Conservation (phyloP, 2,888 invertebrate genomes). For the Gnatocerus cornutus region DNA sequence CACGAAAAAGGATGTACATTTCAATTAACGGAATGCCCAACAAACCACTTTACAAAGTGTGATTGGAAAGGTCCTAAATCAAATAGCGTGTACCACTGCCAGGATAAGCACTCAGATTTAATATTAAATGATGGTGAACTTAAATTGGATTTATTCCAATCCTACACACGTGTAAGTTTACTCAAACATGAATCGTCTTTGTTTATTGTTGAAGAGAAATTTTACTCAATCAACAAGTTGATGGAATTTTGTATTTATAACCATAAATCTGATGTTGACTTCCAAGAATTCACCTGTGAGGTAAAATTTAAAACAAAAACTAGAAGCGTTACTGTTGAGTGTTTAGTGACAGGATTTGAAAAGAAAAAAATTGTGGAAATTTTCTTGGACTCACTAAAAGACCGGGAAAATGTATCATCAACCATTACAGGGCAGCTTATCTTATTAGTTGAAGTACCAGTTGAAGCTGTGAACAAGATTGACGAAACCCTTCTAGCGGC, state of each 20-base stretch:
- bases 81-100: slow-evolving; percentile 4
- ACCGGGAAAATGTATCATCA: neutral
- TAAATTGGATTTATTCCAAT: slow-evolving; percentile 8
- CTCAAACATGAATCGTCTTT: slow-evolving; percentile 2
- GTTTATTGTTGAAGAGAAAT: slow-evolving; percentile 14
- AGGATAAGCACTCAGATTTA: slow-evolving; percentile 21
- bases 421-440: neutral
- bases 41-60: slow-evolving; percentile 9
- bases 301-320: slow-evolving; percentile 1
- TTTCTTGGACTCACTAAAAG: slow-evolving; percentile 6
- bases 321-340: neutral
- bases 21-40: slow-evolving; percentile 13
- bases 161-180: slow-evolving; percentile 6
- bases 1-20: slow-evolving; percentile 15
- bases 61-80: slow-evolving; percentile 11
- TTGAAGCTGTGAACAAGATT: neutral
- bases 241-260: slow-evolving; percentile 12
- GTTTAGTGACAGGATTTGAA: slow-evolving; percentile 4
- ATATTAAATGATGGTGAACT: slow-evolving; percentile 8
- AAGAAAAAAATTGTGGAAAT: slow-evolving; percentile 9
- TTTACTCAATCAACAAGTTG: slow-evolving; percentile 17
- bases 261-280: slow-evolving; percentile 3
- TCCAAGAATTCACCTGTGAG: slow-evolving; percentile 10
- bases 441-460: neutral
- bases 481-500: slow-evolving; percentile 9